phyloP scores from a whole-genome alignment of 1,140 invertebrate species.

The Drosophila persimilis region DNA sequence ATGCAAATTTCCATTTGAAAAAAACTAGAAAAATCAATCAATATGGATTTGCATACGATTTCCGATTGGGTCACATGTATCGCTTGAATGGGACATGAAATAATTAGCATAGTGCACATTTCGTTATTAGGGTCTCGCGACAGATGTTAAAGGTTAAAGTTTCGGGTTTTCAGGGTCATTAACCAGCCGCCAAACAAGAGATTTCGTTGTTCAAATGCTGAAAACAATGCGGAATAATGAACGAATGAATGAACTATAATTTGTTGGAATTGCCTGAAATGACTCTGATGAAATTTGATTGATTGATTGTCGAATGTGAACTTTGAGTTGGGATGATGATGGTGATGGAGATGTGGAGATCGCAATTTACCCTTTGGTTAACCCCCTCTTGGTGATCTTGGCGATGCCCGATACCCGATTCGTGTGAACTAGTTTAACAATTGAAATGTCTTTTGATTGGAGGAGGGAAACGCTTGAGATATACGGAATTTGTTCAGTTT shows the following conservation, averaged over 20 bases:
- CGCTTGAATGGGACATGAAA: neutral
- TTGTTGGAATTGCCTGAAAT: slow-evolving; percentile 41
- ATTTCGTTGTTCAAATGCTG: slow-evolving; percentile 18
- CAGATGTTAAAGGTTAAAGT: slow-evolving; percentile 19
- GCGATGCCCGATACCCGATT: neutral
- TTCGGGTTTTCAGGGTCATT: slow-evolving; percentile 33
- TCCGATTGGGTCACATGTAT: slow-evolving; percentile 44
- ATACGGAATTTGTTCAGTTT: neutral
- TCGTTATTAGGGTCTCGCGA: slow-evolving; percentile 12
- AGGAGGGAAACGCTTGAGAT: too few species aligned
- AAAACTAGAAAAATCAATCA: slow-evolving; percentile 42
- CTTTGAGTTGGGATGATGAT: slow-evolving; percentile 4
- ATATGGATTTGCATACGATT: slow-evolving; percentile 43
- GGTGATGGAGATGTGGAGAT: neutral
- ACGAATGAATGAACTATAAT: slow-evolving; percentile 29
- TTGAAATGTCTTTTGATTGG: neutral
- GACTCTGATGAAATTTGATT: slow-evolving; percentile 46
- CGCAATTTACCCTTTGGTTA: slow-evolving; percentile 45
- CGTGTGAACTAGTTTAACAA: slow-evolving; percentile 44
- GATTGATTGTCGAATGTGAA: slow-evolving; percentile 43
- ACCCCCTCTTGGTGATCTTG: slow-evolving; percentile 15
- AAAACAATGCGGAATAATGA: too few species aligned
- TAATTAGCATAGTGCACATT: slow-evolving; percentile 36
- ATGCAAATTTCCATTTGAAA: slow-evolving; percentile 34
- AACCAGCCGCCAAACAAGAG: slow-evolving; percentile 27